phyloP scores from a whole-genome alignment of 2,888 invertebrate species.

The Desoria tigrina region DNA sequence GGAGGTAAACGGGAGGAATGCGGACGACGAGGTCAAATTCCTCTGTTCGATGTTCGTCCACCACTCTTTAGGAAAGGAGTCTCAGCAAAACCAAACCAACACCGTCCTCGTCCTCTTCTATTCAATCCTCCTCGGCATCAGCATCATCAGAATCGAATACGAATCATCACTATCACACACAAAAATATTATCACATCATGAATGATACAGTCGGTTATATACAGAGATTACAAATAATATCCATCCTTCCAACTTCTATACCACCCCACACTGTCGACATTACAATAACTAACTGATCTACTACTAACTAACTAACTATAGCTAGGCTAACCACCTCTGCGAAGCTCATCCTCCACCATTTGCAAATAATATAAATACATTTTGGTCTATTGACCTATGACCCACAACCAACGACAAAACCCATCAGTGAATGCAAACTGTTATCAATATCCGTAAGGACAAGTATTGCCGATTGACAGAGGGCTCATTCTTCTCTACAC shows the following conservation, averaged over 20 bases:
- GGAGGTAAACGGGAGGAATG: slow-evolving; percentile 47
- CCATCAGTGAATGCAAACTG: background rate
- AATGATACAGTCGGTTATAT: background rate
- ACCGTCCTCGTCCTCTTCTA: slow-evolving; percentile 6
- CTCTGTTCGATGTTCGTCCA: slow-evolving; percentile 27
- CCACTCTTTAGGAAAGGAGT: slow-evolving; percentile 9
- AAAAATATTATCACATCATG: slow-evolving; percentile 17
- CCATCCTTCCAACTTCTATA: too few relatives aligned
- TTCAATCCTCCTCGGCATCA: slow-evolving; percentile 2
- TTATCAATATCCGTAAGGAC: too few relatives aligned
- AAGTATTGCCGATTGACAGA: too few relatives aligned
- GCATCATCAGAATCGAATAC: slow-evolving; percentile 14
- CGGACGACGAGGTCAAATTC: slow-evolving; percentile 49
- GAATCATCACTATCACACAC: slow-evolving; percentile 4
- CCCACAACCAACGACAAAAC: slow-evolving; percentile 5
- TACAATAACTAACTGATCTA: too few relatives aligned
- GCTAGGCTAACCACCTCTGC: slow-evolving; percentile 7
- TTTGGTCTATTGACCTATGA: slow-evolving; percentile 21
- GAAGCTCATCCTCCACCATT: slow-evolving; percentile 6
- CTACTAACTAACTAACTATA: background rate
- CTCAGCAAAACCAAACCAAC: slow-evolving; percentile 6
- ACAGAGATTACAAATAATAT: background rate
- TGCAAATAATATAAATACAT: slow-evolving; percentile 14
- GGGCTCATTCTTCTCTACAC: too few relatives aligned
- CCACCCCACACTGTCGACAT: background rate